phyloP scores from a whole-genome alignment of 2,888 invertebrate genomes.

The Aphidoletes aphidimyza region DNA sequence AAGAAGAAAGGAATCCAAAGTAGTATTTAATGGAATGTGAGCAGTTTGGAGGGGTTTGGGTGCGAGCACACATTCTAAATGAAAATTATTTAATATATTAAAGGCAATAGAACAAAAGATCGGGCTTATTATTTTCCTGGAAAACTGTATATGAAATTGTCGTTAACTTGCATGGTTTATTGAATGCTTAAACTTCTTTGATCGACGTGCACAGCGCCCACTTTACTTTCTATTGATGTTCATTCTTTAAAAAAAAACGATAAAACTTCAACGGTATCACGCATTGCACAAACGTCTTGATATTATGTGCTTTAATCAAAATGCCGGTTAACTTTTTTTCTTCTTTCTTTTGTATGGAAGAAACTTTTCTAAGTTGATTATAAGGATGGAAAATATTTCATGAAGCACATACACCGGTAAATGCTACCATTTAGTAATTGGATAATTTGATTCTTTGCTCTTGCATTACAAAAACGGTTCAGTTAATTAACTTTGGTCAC shows the following conservation, averaged over 20 bases:
- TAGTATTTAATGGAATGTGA: too few species aligned
- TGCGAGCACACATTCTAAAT: too few species aligned
- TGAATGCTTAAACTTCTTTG: too few species aligned
- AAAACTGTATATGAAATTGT: neutral
- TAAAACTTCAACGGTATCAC: too few species aligned
- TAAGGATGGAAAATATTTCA: neutral
- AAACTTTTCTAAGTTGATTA: conserved; percentile 26
- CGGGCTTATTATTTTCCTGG: neutral
- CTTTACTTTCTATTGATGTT: too few species aligned
- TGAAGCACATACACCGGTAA: neutral
- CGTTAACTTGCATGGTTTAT: too few species aligned
- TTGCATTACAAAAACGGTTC: neutral
- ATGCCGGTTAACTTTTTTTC: neutral
- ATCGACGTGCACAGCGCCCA: too few species aligned
- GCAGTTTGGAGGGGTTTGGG: too few species aligned
- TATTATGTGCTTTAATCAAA: conserved; percentile 4
- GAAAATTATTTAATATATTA: neutral
- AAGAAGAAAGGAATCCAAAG: neutral
- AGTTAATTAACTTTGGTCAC: neutral
- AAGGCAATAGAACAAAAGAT: neutral
- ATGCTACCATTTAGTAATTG: neutral
- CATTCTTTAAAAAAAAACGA: too few species aligned
- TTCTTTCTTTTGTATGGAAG: neutral
- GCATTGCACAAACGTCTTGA: neutral
- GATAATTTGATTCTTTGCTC: neutral